phyloP scores from a whole-genome alignment of 1,140 invertebrate genomes.

The Drosophila malerkotliana region DNA sequence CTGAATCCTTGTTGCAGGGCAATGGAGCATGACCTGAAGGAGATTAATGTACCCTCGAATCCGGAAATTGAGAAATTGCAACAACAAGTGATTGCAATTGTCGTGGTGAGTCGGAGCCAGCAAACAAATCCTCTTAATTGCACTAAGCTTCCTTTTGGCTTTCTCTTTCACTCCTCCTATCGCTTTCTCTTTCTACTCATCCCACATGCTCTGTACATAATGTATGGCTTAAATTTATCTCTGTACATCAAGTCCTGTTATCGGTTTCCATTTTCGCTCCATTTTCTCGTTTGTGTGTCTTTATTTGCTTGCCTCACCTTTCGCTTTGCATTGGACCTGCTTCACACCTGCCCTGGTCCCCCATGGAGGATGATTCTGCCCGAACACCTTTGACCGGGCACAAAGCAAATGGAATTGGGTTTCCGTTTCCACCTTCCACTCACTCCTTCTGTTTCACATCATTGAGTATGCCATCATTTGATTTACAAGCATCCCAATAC shows the following conservation, averaged over 20 bases:
- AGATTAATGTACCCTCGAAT: conserved; percentile 82
- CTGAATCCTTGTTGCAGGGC: conserved; percentile 46
- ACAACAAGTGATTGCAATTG: conserved; percentile 83
- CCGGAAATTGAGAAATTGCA: conserved; percentile 82
- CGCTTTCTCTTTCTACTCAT: neutral
- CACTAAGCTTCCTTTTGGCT: conserved; percentile 26
- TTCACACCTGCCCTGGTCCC: conserved; percentile 15
- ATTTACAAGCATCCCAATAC: conserved; percentile 36
- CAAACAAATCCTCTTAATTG: conserved; percentile 48
- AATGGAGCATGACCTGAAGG: conserved; percentile 82
- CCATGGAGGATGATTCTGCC: conserved; percentile 32
- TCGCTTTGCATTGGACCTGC: conserved; percentile 43
- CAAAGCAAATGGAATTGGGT: conserved; percentile 57
- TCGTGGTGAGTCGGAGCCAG: conserved; percentile 73
- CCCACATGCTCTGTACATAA: conserved; percentile 9
- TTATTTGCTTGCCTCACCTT: conserved; percentile 46
- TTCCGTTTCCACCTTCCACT: conserved; percentile 21
- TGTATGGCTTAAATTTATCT: neutral
- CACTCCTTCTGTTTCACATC: conserved; percentile 22
- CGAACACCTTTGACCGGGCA: conserved; percentile 54
- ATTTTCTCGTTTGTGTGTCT: conserved; percentile 18
- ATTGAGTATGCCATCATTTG: conserved; percentile 39
- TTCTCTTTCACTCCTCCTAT: conserved; percentile 9
- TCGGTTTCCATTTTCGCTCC: conserved; percentile 10
- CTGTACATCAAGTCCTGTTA: conserved; percentile 11